phyloP scores from a whole-genome alignment of 2,888 invertebrate genomes.

The Actias luna region DNA sequence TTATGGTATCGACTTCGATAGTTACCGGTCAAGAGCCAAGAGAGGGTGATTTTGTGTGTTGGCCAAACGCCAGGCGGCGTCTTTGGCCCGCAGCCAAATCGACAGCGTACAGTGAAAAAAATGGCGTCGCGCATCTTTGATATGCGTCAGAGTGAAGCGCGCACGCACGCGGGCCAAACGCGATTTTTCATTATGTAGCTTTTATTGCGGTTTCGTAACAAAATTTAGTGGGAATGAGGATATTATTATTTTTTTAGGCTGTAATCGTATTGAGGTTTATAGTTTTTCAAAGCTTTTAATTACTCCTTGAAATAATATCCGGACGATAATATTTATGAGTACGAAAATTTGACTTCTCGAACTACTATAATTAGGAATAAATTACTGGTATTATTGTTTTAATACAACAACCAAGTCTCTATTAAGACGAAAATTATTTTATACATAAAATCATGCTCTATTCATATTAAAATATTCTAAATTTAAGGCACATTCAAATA shows the following conservation, averaged over 20 bases:
- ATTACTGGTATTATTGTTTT: not conserved
- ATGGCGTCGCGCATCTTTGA: constrained; percentile 78
- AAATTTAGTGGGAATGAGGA: constrained; percentile 8
- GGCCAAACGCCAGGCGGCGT: constrained; percentile 71
- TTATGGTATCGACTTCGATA: constrained; percentile 25
- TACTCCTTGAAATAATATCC: constrained; percentile 1
- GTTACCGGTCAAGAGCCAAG: constrained; percentile 40
- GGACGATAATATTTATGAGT: not conserved
- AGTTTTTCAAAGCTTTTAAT: constrained; percentile 5
- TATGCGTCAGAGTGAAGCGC: constrained; percentile 77
- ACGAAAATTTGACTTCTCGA: not conserved
- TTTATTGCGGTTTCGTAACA: constrained; percentile 32
- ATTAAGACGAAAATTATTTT: too few relatives aligned
- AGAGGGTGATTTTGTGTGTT: constrained; percentile 67
- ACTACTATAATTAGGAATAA: not conserved
- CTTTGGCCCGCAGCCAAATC: constrained; percentile 71
- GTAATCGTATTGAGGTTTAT: constrained; percentile 1
- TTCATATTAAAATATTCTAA: too few relatives aligned
- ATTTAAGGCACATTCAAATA: too few relatives aligned
- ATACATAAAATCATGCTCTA: too few relatives aligned
- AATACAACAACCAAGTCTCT: not conserved
- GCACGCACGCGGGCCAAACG: constrained; percentile 49
- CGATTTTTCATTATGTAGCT: constrained; percentile 44
- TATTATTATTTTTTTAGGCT: constrained; percentile 8
- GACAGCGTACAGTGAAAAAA: constrained; percentile 70